Base-by-base conservation (phyloP, 2,113 vertebrate species). In the Hylia prasina region DNA sequence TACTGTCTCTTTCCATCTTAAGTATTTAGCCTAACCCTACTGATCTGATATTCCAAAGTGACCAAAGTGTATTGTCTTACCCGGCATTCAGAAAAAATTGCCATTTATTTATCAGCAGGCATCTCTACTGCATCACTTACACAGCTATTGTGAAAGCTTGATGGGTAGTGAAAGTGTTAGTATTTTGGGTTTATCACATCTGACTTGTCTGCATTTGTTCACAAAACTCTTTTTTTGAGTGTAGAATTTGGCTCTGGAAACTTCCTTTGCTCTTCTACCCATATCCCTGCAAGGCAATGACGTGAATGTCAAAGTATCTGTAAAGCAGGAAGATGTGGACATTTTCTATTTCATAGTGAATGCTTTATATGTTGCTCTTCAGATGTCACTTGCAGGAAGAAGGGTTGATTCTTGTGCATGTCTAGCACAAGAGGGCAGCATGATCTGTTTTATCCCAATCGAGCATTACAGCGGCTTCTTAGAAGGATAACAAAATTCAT, bases 381-480 rank as follows among this genome's bases (percentile, higher is more conserved):
- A 14, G 44, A 27, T 81, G 61, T 87, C 75, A n/a, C 44, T 93
- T 70, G 60, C 42, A 14, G 54, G n/a, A 71, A 35, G 31, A 31
- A 48, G 31, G 37, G 1, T 48, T 37, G 24, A 31, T 93, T 94
- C 64, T 75, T 72, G 57, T 94, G 65, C 53, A 39, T 0, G 2
- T 94, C 84, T 58, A 69, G 72, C 98, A 98, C 98, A 96, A 98
- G 98, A 97, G 98, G 98, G 98, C 98, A 98, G 98, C 95, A 97
- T 96, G 87, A 88, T 82, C 98, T 97, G 64, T 89, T 79, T 96
- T 97, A 98, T 98, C 54, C 61, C 40, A 17, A 17, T 48, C 0
- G 13, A 39, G 6, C 27, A 12, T 71, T 73, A 68, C 73, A 37
- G 5, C 3, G 12, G 31, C 78, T 47, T 56, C 7, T 39, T 71